Evolutionary conservation across 1,140 invertebrate species (phyloP).

Genomic region (Dendrolimus punctatus): DNA sequence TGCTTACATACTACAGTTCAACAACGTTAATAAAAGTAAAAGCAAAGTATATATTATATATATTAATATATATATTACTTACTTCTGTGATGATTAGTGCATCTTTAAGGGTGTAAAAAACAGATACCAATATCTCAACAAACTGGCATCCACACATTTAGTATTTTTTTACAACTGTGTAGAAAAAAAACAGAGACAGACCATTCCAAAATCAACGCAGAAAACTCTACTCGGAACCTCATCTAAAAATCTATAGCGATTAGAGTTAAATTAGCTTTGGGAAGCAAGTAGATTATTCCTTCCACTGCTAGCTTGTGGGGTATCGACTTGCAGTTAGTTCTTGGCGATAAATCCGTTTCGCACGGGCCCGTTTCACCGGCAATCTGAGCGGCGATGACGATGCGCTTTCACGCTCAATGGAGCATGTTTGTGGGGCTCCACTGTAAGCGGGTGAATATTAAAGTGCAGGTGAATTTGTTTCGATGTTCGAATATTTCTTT

Average conservation of each 20-base stretch:
- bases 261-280: background rate
- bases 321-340: conserved; percentile 11
- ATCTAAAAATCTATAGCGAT: too few species aligned
- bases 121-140: background rate
- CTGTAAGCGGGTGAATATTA: conserved; percentile 19
- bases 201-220: too few species aligned
- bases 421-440: conserved; percentile 12
- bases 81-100: too few species aligned
- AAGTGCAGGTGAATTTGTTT: conserved; percentile 7
- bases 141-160: background rate
- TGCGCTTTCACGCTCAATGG: conserved; percentile 39
- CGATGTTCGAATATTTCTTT: background rate
- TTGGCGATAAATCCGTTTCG: conserved; percentile 30
- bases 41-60: too few species aligned
- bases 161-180: background rate
- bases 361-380: conserved; percentile 28
- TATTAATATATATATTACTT: too few species aligned
- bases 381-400: conserved; percentile 44
- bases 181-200: too few species aligned
- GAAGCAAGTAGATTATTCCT: background rate
- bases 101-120: background rate
- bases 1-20: too few species aligned
- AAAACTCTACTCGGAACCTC: too few species aligned
- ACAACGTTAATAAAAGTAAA: too few species aligned
- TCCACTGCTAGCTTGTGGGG: conserved; percentile 2